Base-by-base conservation (phyloP, 2,113 vertebrate species). In the Chamaetylas fuelleborni region DNA sequence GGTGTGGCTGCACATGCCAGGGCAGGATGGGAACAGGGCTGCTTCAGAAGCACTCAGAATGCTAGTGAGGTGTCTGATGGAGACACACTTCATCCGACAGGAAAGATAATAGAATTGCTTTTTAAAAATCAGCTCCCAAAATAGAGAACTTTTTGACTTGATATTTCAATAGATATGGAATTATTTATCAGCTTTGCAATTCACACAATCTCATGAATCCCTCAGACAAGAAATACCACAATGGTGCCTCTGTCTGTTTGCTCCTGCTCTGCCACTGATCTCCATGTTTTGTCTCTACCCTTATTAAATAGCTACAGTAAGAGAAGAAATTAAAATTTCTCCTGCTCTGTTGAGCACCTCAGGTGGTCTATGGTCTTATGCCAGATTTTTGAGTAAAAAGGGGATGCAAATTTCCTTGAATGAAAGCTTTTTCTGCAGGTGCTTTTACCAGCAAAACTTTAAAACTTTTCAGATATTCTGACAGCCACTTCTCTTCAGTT, bases 51-150 rank as follows among this genome's bases (percentile, higher is more conserved):
- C 50, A 17, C 31, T 23, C 31, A 50, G 54, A 51, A 50, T 69
- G 45, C 36, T 69, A 8, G 61, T 20, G 33, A 61, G 62, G 33
- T 43, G 76, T 28, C 25, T 72, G 71, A 38, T 72, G 79, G 76
- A 57, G 40, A 86, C 5, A 65, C 78, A 80, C 85, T 92, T 88
- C 66, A 91, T 93, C 70, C 0, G 0, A 65, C 62, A 77, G 71
- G 53, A 88, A 69, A 87, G 90, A 96, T 88, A 94, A 90, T 77
- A 77, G 82, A 88, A 90, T 54, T 83, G 50, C 14, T 80, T 60
- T 89, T 81, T 60, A 7, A 9, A 90, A 94, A 79, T 64, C 36
- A 33, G 61, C 20, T 87, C 33, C 40, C 70, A 61, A 80, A 88
- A 69, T 33, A 87, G 40, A 92, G 76, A 90, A 71, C n/a, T 84